Evolutionary conservation across 2,888 invertebrate species (phyloP).

Genomic region (Epirrhoe alternata): DNA sequence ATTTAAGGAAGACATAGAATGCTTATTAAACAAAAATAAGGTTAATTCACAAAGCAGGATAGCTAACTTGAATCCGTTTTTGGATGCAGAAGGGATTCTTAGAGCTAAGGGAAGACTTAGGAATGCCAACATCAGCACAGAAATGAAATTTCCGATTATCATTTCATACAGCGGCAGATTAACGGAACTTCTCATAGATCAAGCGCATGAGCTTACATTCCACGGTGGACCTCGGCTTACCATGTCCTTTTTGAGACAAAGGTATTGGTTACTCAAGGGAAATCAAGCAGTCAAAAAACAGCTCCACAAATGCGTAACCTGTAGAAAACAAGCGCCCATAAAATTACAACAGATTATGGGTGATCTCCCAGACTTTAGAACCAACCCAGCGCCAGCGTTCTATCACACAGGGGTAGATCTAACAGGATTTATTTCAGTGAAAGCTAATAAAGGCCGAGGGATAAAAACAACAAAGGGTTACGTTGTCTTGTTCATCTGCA

Average conservation of each 20-base stretch:
- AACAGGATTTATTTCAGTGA: background rate
- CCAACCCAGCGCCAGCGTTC: background rate
- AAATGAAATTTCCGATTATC: background rate
- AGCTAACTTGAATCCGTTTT: background rate
- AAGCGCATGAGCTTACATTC: too few species aligned
- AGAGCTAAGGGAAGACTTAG: background rate
- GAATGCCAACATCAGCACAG: background rate
- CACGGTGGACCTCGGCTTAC: too few species aligned
- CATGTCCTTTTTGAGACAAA: too few species aligned
- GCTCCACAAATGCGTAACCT: background rate
- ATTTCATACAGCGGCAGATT: background rate
- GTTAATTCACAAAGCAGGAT: background rate
- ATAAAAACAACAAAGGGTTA: conserved; percentile 1
- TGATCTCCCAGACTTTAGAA: background rate
- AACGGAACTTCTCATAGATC: too few species aligned
- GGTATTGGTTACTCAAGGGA: background rate
- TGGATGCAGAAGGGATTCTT: background rate
- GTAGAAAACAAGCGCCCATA: background rate
- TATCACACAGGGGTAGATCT: conserved; percentile 5
- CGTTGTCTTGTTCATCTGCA: background rate
- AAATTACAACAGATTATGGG: conserved; percentile 6
- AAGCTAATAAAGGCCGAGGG: background rate
- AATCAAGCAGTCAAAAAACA: background rate
- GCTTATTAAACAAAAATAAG: too few species aligned
- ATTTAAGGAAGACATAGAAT: too few species aligned